Conservation (phyloP, 2,797 vertebrate genomes). For the Sebastes variabilis region DNA sequence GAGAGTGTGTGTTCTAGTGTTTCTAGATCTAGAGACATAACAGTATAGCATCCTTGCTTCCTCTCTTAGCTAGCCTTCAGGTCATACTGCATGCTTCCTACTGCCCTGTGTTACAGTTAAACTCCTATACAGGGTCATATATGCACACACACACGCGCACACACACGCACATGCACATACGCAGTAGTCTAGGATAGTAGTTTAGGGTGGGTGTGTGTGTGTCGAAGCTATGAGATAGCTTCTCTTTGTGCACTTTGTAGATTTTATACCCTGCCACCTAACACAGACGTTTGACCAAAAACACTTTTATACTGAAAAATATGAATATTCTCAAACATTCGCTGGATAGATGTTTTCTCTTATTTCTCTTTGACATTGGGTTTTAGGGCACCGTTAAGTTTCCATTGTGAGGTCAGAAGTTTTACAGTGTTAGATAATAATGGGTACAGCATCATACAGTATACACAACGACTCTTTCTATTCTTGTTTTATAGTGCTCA, state of each 20-base stretch:
- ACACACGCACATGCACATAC: conserved; percentile 46
- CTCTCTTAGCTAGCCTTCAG: conserved; percentile 81
- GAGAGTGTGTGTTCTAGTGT: conserved; percentile 74
- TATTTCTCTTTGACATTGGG: conserved; percentile 58
- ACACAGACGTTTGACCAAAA: conserved; percentile 81
- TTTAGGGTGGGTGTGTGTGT: conserved; percentile 75
- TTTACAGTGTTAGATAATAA: conserved; percentile 52
- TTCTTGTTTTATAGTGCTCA: conserved; percentile 30
- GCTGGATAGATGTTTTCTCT: conserved; percentile 72
- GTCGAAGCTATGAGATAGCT: conserved; percentile 75
- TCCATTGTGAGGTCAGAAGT: conserved; percentile 56
- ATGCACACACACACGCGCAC: conserved; percentile 63
- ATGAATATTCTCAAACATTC: conserved; percentile 69
- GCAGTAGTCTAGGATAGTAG: conserved; percentile 73
- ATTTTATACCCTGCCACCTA: conserved; percentile 81
- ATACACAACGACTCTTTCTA: conserved; percentile 48
- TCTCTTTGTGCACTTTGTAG: conserved; percentile 83
- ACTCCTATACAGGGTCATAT: conserved; percentile 78
- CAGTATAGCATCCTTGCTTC: conserved; percentile 71
- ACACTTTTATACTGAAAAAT: conserved; percentile 76
- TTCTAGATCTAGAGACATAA: conserved; percentile 60
- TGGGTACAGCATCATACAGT: conserved; percentile 46
- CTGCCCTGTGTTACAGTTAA: conserved; percentile 76
- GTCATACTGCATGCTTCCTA: conserved; percentile 84
- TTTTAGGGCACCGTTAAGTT: conserved; percentile 50